Evolutionary conservation across 64 coral and sea anemone species (phyloP), one percentile per base, ranked within the genome.

Genomic region (Acropora yongei): DNA sequence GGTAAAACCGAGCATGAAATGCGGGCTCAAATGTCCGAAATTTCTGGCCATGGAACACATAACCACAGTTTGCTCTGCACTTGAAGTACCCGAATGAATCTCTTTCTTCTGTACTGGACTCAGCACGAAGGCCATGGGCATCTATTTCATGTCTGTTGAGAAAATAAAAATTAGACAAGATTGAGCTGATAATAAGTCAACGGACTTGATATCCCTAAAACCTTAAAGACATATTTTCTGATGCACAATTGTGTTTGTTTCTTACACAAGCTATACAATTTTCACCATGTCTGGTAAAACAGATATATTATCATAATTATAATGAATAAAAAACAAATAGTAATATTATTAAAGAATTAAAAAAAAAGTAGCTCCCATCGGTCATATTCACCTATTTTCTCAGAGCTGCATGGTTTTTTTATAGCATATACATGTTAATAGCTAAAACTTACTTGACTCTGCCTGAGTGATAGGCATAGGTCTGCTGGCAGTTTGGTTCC

Each of bases 11-110:
- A n/a, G n/a, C n/a, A n/a, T n/a, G n/a, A n/a, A n/a, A n/a, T n/a
- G n/a, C n/a, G n/a, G n/a, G n/a, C n/a, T n/a, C n/a, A n/a, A n/a
- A n/a, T n/a, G n/a, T n/a, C n/a, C n/a, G n/a, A n/a, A n/a, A n/a
- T n/a, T n/a, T n/a, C n/a, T n/a, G n/a, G n/a, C n/a, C n/a, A n/a
- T n/a, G n/a, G 77, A 89, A 89, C 5, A 79, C 75, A 16, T 79
- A 57, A 13, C 88, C 88, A 80, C 88, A 89, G 17, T 58, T 58
- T 47, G 51, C 77, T 45, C 86, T 68, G 69, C 86, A 88, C 48
- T 75, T 74, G 51, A 75, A 88, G 40, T 88, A 88, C 20, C 86
- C 86, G 72, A 50, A 88, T 44, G 65, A 47, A 88, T 88, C 65
- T 74, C 86, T 88, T 75, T 75, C 69, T 73, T 73, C 39, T 73